These are phyloP conservation scores for Sebastes paucispinis DNA, from an alignment of 2,797 vertebrate genomes.

Conservation along the genomic window DNA sequence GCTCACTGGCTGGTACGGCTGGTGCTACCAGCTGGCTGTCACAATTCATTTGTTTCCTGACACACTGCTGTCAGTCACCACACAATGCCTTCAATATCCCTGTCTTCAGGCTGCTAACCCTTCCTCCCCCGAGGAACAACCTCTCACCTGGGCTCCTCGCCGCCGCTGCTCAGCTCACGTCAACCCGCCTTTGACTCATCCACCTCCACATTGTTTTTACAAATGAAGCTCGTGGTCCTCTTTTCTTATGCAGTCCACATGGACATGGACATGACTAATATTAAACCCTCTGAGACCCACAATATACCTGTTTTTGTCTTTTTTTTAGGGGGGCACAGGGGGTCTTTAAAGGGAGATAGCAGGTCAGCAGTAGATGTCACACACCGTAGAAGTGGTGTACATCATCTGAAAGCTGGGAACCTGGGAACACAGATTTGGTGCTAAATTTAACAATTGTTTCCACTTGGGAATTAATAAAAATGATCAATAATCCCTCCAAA, in stretches of 20 bases:
- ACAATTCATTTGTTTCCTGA: constrained; percentile 24
- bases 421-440: too few species aligned
- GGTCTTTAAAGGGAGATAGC: too few species aligned
- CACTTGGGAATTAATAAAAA: too few species aligned
- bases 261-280: not conserved
- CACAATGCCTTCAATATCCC: constrained; percentile 4
- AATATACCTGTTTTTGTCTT: too few species aligned
- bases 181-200: not conserved
- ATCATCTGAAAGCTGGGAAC: too few species aligned
- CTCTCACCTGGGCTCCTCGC: constrained; percentile 11
- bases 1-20: not conserved
- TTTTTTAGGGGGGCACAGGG: too few species aligned
- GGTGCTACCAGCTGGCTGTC: constrained; percentile 30
- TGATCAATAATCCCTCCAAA: too few species aligned
- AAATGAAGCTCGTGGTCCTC: not conserved
- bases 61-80: constrained; percentile 9
- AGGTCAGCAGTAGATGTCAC: too few species aligned
- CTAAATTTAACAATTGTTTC: too few species aligned
- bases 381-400: too few species aligned
- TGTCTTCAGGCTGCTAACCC: constrained; percentile 10
- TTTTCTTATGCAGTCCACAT: not conserved
- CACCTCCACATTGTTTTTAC: not conserved
- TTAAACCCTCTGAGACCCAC: not conserved
- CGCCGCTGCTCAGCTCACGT: not conserved
- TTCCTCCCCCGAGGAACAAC: not conserved